Conservation (phyloP, 2,113 vertebrate species). For the Siniperca knerii region DNA sequence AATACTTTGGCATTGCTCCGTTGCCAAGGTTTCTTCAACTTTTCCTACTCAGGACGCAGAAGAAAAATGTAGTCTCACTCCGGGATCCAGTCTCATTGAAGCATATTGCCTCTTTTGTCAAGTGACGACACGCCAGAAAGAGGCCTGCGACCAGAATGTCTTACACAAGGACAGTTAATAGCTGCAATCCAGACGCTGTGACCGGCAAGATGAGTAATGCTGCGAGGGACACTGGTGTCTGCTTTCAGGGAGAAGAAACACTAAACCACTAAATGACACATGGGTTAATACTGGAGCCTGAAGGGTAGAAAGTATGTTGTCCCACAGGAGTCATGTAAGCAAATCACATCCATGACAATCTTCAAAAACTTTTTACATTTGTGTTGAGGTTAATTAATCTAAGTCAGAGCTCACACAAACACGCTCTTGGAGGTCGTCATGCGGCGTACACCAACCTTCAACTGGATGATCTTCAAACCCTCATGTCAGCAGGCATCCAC, state of each 20-base stretch:
- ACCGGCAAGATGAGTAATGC: slow-evolving; percentile 46
- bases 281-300: not conserved
- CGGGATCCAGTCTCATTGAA: slow-evolving; percentile 61
- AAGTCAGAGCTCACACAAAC: not conserved
- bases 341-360: not conserved
- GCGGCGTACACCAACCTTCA: slow-evolving; percentile 21
- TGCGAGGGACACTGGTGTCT: slow-evolving; percentile 20
- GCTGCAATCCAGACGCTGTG: slow-evolving; percentile 48
- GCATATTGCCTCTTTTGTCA: slow-evolving; percentile 73
- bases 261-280: slow-evolving; percentile 21
- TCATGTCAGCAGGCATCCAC: slow-evolving; percentile 57
- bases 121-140: slow-evolving; percentile 30
- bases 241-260: slow-evolving; percentile 36
- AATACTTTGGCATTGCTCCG: slow-evolving; percentile 25
- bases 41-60: slow-evolving; percentile 21
- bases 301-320: not conserved
- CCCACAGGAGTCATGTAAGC: not conserved
- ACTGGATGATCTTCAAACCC: slow-evolving; percentile 29
- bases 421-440: slow-evolving; percentile 21
- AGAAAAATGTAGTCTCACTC: slow-evolving; percentile 56
- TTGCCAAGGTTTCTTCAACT: slow-evolving; percentile 54
- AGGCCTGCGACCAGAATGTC: slow-evolving; percentile 47
- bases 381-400: slow-evolving; percentile 1
- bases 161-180: slow-evolving; percentile 60
- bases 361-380: not conserved